Percentiles rank a stretch among this genome's conserved stretches.
Conservation (phyloP, 2,888 invertebrate genomes). For the Byasa hedistus region DNA sequence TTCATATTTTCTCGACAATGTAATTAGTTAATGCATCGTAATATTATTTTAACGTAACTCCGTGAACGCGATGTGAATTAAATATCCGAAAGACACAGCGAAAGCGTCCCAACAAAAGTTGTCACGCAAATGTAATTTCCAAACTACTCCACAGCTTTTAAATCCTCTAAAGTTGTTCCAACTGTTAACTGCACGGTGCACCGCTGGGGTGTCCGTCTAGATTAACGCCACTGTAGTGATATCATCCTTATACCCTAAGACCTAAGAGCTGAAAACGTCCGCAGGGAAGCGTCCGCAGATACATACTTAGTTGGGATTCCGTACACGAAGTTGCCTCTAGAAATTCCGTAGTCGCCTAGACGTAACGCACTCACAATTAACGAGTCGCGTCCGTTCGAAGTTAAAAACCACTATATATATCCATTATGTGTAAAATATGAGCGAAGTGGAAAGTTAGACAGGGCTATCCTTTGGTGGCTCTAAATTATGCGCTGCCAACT, state of each 20-base stretch:
- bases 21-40: too few relatives aligned
- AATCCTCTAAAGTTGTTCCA: conserved; percentile 29
- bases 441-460: conserved; percentile 77
- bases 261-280: conserved; percentile 7
- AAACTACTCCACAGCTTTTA: conserved; percentile 30
- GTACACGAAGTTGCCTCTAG: conserved; percentile 24
- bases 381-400: conserved; percentile 57
- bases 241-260: background rate
- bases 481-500: conserved; percentile 75
- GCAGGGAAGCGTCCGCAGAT: background rate
- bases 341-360: conserved; percentile 40
- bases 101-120: conserved; percentile 23
- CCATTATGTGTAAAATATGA: conserved; percentile 77
- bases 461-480: conserved; percentile 73
- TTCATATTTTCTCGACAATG: too few relatives aligned
- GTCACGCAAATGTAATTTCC: conserved; percentile 43
- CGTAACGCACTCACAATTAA: conserved; percentile 73
- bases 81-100: background rate
- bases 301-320: conserved; percentile 2
- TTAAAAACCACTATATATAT: conserved; percentile 71
- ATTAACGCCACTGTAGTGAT: background rate
- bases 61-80: background rate
- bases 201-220: conserved; percentile 6
- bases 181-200: conserved; percentile 23
- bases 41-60: too few relatives aligned